Evolutionary conservation across 2,113 vertebrate species (phyloP), one percentile per base, ranked within the genome.

Genomic region (Engystomops pustulosus): DNA sequence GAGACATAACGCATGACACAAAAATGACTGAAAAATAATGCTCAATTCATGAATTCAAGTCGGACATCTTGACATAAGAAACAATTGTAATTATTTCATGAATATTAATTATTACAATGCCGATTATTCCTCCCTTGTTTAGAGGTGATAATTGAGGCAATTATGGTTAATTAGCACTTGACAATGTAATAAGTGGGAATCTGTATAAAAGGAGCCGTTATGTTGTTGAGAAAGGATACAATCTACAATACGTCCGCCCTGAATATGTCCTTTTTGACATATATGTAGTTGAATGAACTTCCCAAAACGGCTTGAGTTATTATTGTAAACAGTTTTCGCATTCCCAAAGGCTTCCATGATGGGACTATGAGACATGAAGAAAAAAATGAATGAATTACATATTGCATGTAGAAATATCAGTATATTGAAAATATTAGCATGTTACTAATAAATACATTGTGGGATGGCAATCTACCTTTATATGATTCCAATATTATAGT

Each of bases 261-360:
- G 96, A 93, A 99, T 99, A 89, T 98, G 99, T 60, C 98, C 98
- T 84, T 96, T 95, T 88, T 97, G 96, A 88, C 95, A 94, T 90
- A 99, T 96, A 87, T 96, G 95, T 88, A 99, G 93, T 91, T 99
- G 97, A 83, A 99, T 92, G 9, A 99, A 99, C 93, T 99, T 99
- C 89, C 98, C 98, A 6, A 99, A 99, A 85, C 98, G 97, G 87
- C 97, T 98, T 6, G 98, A 99, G 93, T 99, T 99, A 95, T 96
- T 99, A 94, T 99, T 99, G 94, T 99, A 96, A 88, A 98, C 95
- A 0, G 98, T 99, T 91, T 96, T 97, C 0, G 98, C 97, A 0
- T 99, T 99, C 85, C 98, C 98, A 2, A 99, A 99, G 14, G 97
- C 97, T 90, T 99, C 98, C 98, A 99, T 98, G 91, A 99, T 98